Evolutionary conservation across 2,797 vertebrate species (phyloP), one percentile per base, ranked within the genome.

Genomic region (Heliangelus exortis): DNA sequence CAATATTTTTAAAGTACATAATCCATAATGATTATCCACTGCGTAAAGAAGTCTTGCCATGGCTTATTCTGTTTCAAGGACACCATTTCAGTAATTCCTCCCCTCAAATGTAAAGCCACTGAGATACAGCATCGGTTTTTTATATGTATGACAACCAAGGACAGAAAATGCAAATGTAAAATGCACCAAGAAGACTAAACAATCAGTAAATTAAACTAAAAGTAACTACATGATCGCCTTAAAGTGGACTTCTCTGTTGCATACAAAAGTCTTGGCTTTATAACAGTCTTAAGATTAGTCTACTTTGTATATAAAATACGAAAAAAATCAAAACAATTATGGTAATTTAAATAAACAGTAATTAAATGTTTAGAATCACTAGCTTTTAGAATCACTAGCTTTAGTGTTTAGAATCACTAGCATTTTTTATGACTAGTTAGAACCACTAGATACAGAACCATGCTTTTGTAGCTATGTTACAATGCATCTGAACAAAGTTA

Each of bases 211-310:
- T 83, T 63, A 72, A 89, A 92, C 81, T 93, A 78, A 93, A 89
- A 93, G 61, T 65, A 87, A 10, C 81, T 89, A 96, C 85, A 87
- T 53, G 62, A 92, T 92, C 93, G 94, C 79, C 87, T 92, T 89
- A 93, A 94, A 92, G 93, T 93, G 90, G 92, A 95, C 88, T 86
- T 88, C 84, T 93, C 73, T 95, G 91, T 88, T 87, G 93, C 71
- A 95, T 77, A 95, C 76, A 90, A 91, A 96, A 94, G 90, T 96
- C 92, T 94, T 90, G 84, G 68, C 84, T 94, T 86, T 95, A 33
- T 47, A 95, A 94, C 66, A 95, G 90, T 94, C 95, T 93, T 95
- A 96, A 92, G 92, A 94, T 86, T 86, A 95, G 88, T 72, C 92
- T 91, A 95, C 88, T 90, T 93, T 95, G 94, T 77, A 74, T 7